These are phyloP conservation scores for Lerista edwardsae DNA, from an alignment of 2,797 vertebrate genomes.

Conservation along the genomic window DNA sequence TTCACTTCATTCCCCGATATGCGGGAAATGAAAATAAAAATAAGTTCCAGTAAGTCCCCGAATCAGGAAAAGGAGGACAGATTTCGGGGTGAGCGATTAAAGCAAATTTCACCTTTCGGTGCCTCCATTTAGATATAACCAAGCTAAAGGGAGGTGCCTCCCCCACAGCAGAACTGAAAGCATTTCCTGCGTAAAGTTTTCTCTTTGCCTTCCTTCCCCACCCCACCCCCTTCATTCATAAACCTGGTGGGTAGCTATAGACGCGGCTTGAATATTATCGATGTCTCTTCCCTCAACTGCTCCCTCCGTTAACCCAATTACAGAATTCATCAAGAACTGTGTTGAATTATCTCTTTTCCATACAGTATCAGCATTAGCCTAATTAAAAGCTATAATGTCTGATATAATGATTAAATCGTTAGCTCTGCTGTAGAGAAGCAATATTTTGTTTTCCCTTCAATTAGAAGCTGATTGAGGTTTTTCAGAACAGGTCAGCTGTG, in stretches of 20 bases:
- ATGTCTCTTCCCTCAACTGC: conserved; percentile 85
- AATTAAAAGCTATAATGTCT: conserved; percentile 95
- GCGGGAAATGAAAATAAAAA: neutral
- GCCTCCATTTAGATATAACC: conserved; percentile 29
- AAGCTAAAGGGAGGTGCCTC: conserved; percentile 20
- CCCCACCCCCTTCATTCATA: conserved; percentile 73
- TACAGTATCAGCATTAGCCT: conserved; percentile 92
- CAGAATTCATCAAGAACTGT: conserved; percentile 88
- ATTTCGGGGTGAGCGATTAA: neutral
- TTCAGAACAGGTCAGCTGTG: conserved; percentile 99
- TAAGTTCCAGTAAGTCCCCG: neutral
- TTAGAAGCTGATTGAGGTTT: conserved; percentile 98
- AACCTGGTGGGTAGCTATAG: conserved; percentile 75
- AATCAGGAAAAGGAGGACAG: neutral
- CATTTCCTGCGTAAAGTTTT: conserved; percentile 60
- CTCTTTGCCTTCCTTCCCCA: conserved; percentile 37
- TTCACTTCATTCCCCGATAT: neutral
- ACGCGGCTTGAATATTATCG: conserved; percentile 84
- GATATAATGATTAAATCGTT: conserved; percentile 98
- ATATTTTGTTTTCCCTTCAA: conserved; percentile 98
- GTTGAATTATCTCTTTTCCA: conserved; percentile 89
- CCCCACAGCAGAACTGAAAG: neutral
- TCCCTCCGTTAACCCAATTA: conserved; percentile 87
- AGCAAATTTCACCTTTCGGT: neutral
- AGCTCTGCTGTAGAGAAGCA: conserved; percentile 93